phyloP scores from a whole-genome alignment of 2,113 vertebrate species.

The Lates calcarifer region DNA sequence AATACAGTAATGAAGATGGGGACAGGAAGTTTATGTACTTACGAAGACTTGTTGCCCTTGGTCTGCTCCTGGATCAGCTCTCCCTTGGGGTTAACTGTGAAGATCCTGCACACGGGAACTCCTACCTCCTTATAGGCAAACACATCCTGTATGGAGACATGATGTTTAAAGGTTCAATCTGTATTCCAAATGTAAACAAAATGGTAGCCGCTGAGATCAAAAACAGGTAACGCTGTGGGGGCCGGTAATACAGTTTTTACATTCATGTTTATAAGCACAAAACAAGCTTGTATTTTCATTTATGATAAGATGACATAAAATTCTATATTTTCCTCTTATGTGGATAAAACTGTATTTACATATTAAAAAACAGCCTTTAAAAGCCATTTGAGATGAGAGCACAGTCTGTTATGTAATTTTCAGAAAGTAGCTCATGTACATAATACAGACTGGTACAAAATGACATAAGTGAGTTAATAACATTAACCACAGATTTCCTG shows the following conservation, averaged over 20 bases:
- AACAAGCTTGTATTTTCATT: neutral
- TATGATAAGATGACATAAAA: neutral
- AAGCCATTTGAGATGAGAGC: constrained; percentile 35
- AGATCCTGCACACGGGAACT: constrained; percentile 95
- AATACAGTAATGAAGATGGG: neutral
- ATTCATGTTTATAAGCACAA: neutral
- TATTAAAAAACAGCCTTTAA: neutral
- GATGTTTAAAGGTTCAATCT: constrained; percentile 14
- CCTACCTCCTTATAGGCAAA: constrained; percentile 98
- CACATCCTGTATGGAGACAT: constrained; percentile 88
- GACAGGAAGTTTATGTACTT: constrained; percentile 75
- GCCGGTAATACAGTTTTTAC: neutral
- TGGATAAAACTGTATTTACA: neutral
- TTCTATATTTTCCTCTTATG: neutral
- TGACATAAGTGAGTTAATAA: constrained; percentile 37
- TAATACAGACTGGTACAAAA: constrained; percentile 24
- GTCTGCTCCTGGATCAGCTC: constrained; percentile 98
- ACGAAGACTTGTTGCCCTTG: constrained; percentile 99
- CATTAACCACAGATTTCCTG: constrained; percentile 62
- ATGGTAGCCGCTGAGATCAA: neutral
- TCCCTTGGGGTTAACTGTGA: constrained; percentile 98
- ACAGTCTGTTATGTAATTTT: constrained; percentile 29
- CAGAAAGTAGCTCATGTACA: constrained; percentile 23
- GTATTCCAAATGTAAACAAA: neutral
- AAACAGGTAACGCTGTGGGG: too few relatives aligned